Conservation (phyloP, 2,113 vertebrate species). For the Larimichthys polyactis region DNA sequence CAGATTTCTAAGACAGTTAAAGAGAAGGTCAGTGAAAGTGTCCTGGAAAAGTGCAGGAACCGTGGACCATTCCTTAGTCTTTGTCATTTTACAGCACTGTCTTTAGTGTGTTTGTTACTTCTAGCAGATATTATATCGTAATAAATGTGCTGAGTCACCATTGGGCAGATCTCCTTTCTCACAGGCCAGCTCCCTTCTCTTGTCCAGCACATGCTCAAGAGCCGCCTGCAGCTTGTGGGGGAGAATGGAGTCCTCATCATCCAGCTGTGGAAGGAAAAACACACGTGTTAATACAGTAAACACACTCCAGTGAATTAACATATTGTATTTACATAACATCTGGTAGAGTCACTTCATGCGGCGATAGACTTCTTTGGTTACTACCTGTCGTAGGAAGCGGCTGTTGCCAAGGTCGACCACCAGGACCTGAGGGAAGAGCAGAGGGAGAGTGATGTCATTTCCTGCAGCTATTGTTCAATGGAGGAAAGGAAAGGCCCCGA, state of each 20-base stretch:
- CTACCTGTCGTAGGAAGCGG: conserved; percentile 94
- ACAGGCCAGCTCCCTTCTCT: conserved; percentile 90
- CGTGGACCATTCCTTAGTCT: not conserved
- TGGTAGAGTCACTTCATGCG: not conserved
- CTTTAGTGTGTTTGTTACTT: not conserved
- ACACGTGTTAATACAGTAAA: conserved; percentile 18
- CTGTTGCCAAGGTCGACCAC: conserved; percentile 95
- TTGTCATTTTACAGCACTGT: not conserved
- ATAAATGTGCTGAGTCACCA: conserved; percentile 68
- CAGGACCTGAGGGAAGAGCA: conserved; percentile 87
- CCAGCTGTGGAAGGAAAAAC: conserved; percentile 85
- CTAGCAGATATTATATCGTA: not conserved
- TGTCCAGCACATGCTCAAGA: conserved; percentile 93
- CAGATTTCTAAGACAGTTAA: not conserved
- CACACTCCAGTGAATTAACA: not conserved
- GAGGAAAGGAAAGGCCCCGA: conserved; percentile 35
- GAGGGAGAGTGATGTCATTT: conserved; percentile 74
- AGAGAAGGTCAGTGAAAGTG: not conserved
- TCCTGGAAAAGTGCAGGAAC: too few species aligned
- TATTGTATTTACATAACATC: conserved; percentile 10
- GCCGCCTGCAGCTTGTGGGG: conserved; percentile 95
- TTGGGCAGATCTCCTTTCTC: conserved; percentile 87
- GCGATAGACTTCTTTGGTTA: not conserved
- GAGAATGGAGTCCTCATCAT: conserved; percentile 95
- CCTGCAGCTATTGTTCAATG: conserved; percentile 70